Evolutionary conservation across 1,140 invertebrate genomes (phyloP).

Genomic region (Acromyrmex charruanus): DNA sequence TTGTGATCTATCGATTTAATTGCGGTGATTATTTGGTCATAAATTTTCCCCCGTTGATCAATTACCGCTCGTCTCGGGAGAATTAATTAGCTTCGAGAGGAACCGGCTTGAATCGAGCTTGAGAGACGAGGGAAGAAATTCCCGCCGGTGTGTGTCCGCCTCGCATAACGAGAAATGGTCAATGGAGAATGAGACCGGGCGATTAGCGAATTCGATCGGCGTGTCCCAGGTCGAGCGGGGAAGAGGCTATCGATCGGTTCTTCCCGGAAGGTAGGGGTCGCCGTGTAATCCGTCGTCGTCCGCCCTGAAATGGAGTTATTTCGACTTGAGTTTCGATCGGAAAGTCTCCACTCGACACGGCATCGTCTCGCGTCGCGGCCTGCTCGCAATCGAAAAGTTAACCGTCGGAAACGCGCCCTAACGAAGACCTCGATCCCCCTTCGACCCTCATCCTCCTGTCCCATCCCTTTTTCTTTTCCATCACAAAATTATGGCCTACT

Average conservation of each 20-base stretch:
- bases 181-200: slow-evolving; percentile 55
- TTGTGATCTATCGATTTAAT: slow-evolving; percentile 45
- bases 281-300: slow-evolving; percentile 75
- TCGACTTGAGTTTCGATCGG: slow-evolving; percentile 75
- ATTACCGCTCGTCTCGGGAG: slow-evolving; percentile 32
- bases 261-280: slow-evolving; percentile 78
- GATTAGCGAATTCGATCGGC: slow-evolving; percentile 72
- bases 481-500: slow-evolving; percentile 21
- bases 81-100: slow-evolving; percentile 43
- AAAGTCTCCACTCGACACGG: slow-evolving; percentile 47
- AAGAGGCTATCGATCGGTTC: slow-evolving; percentile 78
- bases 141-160: not conserved
- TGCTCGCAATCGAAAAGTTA: slow-evolving; percentile 67
- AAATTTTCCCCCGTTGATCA: slow-evolving; percentile 43
- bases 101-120: not conserved
- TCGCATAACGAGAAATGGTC: slow-evolving; percentile 52
- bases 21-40: slow-evolving; percentile 46
- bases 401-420: slow-evolving; percentile 61
- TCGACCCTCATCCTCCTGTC: not conserved
- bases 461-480: not conserved
- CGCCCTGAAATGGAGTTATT: slow-evolving; percentile 79
- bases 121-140: slow-evolving; percentile 15
- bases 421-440: slow-evolving; percentile 38
- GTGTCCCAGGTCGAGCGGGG: slow-evolving; percentile 58
- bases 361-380: slow-evolving; percentile 59